A percentile compares a stretch with the other conserved stretches of the same genome.
phyloP scores from a whole-genome alignment of 2,113 vertebrate species.

The Python bivittatus region DNA sequence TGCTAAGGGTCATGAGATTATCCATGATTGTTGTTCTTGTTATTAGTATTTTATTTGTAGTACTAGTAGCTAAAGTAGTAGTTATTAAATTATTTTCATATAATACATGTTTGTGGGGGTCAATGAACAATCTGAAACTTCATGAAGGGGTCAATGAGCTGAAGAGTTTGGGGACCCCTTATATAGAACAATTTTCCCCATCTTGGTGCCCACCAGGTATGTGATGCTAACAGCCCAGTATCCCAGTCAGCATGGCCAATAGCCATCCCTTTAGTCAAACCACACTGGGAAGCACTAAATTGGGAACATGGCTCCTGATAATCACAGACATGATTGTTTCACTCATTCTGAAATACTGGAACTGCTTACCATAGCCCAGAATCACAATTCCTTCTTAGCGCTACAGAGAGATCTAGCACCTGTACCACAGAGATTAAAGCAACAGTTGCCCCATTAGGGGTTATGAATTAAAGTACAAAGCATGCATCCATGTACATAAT shows the following conservation, averaged over 20 bases:
- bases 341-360: not conserved
- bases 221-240: not conserved
- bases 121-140: not conserved
- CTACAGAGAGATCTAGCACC: not conserved
- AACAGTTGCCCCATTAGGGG: not conserved
- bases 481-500: not conserved
- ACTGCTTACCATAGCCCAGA: not conserved
- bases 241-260: not conserved
- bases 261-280: not conserved
- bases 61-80: not conserved
- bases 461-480: not conserved
- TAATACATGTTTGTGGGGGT: not conserved
- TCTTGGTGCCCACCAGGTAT: not conserved
- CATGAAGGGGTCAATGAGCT: not conserved
- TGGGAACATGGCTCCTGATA: not conserved
- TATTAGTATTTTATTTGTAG: not conserved
- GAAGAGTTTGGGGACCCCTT: not conserved
- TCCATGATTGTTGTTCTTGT: not conserved
- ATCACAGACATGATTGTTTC: not conserved
- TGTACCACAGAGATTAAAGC: not conserved
- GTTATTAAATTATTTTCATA: not conserved
- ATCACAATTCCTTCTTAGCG: not conserved
- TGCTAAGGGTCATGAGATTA: not conserved
- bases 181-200: not conserved
- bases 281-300: not conserved